Evolutionary conservation across 1,140 invertebrate genomes (phyloP), one percentile per base, ranked within the genome.

Genomic region (Camponotus vicinus): DNA sequence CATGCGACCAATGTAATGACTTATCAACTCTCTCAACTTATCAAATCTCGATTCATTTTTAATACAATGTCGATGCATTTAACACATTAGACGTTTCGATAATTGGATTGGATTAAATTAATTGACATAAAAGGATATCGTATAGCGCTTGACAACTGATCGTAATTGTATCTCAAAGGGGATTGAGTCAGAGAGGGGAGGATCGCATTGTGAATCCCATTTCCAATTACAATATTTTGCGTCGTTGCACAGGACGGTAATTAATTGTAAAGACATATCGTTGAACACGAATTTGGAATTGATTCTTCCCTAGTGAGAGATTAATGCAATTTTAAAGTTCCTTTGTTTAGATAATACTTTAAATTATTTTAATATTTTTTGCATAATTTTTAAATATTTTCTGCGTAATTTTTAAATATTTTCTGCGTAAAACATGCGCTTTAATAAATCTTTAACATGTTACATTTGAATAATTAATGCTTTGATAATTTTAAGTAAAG

Each of bases 161-260:
- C n/a, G 45, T 67, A 52, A 67, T 79, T 11, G 11, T 37, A 45
- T 42, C 13, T 21, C 63, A 69, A 79, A 69, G 45, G 55, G n/a
- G 40, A 40, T 37, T 52, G 0, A 1, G 15, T 15, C 49, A n/a
- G 27, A 27, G 45, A 0, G 32, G 34, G 40, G 21, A 18, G 77
- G 69, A 27, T 67, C 45, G 13, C 27, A 27, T 7, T 42, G 49
- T 21, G 32, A 77, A 67, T 55, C 21, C 45, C 7, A 45, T 55
- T 69, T 57, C 63, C 63, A 79, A 79, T 82, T 21, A 59, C 9
- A 5, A 49, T 27, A 27, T 71, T 70, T 69, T 71, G 15, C 15
- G 34, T 32, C 21, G 34, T 5, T 34, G 34, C 15, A 4, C 27
- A 57, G 37, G 18, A 42, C n/a, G 40, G 27, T 11, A 79, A 69